Conservation (phyloP, 2,888 invertebrate species). For the Lymantria monacha region DNA sequence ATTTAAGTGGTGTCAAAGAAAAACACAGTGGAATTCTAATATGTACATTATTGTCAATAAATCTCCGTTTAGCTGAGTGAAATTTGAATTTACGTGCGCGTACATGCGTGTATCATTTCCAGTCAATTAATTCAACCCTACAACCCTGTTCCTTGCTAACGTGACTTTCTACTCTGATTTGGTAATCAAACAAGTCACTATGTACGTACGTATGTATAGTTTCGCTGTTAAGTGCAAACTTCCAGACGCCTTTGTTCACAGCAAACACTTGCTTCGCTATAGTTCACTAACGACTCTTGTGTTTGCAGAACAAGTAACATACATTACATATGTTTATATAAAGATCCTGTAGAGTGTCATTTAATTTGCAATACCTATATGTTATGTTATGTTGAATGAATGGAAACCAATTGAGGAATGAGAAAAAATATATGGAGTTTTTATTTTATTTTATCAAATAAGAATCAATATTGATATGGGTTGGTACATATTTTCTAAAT, state of each 20-base stretch:
- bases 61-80: slow-evolving; percentile 1
- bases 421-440: too few relatives aligned
- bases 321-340: slow-evolving; percentile 7
- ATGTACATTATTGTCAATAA: background rate
- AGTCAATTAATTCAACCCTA: slow-evolving; percentile 12
- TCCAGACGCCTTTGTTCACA: slow-evolving; percentile 37
- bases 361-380: background rate
- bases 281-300: slow-evolving; percentile 40
- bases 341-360: background rate
- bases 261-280: slow-evolving; percentile 38
- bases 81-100: slow-evolving; percentile 2
- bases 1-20: too few relatives aligned
- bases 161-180: slow-evolving; percentile 13
- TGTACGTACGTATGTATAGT: slow-evolving; percentile 14
- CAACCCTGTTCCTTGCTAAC: slow-evolving; percentile 1
- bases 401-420: too few relatives aligned
- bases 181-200: slow-evolving; percentile 18
- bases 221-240: slow-evolving; percentile 32
- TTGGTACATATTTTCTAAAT: too few relatives aligned
- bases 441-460: too few relatives aligned
- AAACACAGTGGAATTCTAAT: too few relatives aligned
- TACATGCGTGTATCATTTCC: slow-evolving; percentile 15
- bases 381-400: too few relatives aligned
- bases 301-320: slow-evolving; percentile 32
- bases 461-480: too few relatives aligned